Conservation (phyloP, 1,140 invertebrate genomes). For the Drosophila tropicalis region DNA sequence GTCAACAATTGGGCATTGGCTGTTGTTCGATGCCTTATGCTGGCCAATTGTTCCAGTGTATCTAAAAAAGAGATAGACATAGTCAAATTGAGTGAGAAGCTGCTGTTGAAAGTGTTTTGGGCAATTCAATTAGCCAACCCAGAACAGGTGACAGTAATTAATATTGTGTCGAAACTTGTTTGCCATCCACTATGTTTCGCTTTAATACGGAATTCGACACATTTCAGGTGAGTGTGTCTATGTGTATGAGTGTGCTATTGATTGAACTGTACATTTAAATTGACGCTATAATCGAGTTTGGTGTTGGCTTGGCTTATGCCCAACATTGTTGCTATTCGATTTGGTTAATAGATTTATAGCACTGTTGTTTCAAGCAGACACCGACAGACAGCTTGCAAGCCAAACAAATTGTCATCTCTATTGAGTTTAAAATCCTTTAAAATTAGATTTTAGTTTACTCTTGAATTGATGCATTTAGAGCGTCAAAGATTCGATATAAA, state of each 20-base stretch:
- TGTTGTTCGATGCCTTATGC: conserved; percentile 74
- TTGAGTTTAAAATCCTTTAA: too few relatives aligned
- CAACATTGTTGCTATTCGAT: conserved; percentile 8
- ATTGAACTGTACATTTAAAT: conserved; percentile 67
- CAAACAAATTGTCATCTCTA: background rate
- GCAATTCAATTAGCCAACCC: conserved; percentile 61
- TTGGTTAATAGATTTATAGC: background rate
- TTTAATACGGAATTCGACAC: conserved; percentile 45
- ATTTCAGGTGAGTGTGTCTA: background rate
- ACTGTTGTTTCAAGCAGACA: background rate
- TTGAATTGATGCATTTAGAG: too few relatives aligned
- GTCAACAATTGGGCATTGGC: conserved; percentile 78
- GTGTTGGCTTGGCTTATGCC: conserved; percentile 10
- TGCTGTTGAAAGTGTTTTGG: conserved; percentile 23
- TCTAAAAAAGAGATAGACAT: conserved; percentile 44
- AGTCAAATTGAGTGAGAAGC: background rate
- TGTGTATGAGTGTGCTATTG: conserved; percentile 39
- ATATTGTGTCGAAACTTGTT: conserved; percentile 55
- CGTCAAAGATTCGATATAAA: too few relatives aligned
- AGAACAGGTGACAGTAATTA: conserved; percentile 65
- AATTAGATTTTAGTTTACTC: too few relatives aligned
- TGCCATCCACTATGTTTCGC: background rate
- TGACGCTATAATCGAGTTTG: conserved; percentile 56
- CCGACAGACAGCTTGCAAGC: background rate
- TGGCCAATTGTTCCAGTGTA: conserved; percentile 76